Conservation (phyloP, 64 coral and sea anemone species). For the Anthopleura sola region DNA sequence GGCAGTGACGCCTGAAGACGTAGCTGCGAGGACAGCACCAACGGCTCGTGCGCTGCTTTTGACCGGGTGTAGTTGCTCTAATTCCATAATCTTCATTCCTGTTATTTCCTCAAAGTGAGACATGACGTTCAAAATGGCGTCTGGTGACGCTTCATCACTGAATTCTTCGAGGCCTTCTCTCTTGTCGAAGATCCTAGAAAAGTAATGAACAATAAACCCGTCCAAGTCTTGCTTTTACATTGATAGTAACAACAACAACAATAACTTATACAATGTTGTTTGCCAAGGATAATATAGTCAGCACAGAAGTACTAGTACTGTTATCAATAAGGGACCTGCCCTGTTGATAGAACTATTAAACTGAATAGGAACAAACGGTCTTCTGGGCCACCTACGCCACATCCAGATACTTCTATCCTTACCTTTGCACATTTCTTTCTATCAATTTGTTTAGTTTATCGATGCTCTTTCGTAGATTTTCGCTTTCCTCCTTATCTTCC, state of each 20-base stretch:
- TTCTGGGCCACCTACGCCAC: too few relatives aligned
- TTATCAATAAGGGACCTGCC: too few relatives aligned
- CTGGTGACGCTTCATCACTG: background rate
- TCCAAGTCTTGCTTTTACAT: too few relatives aligned
- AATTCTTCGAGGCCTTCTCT: background rate
- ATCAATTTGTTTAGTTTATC: constrained; percentile 32
- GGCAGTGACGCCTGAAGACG: constrained; percentile 50
- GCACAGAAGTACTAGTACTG: too few relatives aligned
- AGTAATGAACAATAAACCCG: background rate
- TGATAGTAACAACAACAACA: too few relatives aligned
- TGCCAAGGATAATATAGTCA: too few relatives aligned
- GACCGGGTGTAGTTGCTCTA: constrained; percentile 41
- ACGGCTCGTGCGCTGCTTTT: constrained; percentile 42
- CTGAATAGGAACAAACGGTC: too few relatives aligned
- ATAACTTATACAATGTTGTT: too few relatives aligned
- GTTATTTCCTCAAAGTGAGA: constrained; percentile 51
- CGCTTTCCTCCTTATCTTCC: constrained; percentile 51
- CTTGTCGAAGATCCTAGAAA: constrained; percentile 12
- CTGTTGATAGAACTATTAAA: too few relatives aligned
- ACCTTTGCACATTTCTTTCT: constrained; percentile 31
- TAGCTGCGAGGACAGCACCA: constrained; percentile 43
- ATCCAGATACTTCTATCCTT: too few relatives aligned
- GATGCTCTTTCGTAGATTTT: constrained; percentile 31
- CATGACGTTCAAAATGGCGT: constrained; percentile 39
- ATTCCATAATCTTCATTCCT: constrained; percentile 37